Evolutionary conservation across 2,113 vertebrate genomes (phyloP).

Genomic region (Ornithorhynchus anatinus): DNA sequence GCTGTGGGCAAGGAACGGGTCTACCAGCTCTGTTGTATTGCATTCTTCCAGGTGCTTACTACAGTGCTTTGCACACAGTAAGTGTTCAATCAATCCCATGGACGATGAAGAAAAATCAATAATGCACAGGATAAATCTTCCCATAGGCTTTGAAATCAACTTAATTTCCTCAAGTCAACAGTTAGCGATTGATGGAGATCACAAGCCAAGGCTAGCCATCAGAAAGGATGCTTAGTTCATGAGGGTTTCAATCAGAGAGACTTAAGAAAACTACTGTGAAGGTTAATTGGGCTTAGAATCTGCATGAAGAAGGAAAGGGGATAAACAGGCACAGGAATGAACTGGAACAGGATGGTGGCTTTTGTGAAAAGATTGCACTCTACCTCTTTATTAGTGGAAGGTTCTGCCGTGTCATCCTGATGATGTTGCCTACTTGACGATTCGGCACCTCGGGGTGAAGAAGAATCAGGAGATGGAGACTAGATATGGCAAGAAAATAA

Average conservation of each 20-base stretch:
- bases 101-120: too few relatives aligned
- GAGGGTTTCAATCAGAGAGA: neutral
- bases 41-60: too few relatives aligned
- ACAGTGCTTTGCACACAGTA: too few relatives aligned
- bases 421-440: conserved; percentile 81
- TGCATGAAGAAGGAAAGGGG: neutral
- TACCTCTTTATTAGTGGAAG: conserved; percentile 88
- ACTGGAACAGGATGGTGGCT: neutral
- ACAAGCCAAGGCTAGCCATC: neutral
- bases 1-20: too few relatives aligned
- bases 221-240: neutral
- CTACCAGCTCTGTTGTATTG: too few relatives aligned
- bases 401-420: conserved; percentile 80
- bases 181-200: neutral
- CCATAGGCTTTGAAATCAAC: too few relatives aligned
- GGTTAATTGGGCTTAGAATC: neutral
- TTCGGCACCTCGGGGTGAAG: conserved; percentile 89
- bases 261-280: neutral
- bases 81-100: too few relatives aligned
- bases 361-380: conserved; percentile 23
- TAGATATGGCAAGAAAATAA: conserved; percentile 63
- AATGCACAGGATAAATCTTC: too few relatives aligned
- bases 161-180: neutral
- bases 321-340: neutral
- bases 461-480: conserved; percentile 86